Evolutionary conservation across 2,113 vertebrate genomes (phyloP), one percentile per base, ranked within the genome.

Genomic region (Zosterops japonicus): DNA sequence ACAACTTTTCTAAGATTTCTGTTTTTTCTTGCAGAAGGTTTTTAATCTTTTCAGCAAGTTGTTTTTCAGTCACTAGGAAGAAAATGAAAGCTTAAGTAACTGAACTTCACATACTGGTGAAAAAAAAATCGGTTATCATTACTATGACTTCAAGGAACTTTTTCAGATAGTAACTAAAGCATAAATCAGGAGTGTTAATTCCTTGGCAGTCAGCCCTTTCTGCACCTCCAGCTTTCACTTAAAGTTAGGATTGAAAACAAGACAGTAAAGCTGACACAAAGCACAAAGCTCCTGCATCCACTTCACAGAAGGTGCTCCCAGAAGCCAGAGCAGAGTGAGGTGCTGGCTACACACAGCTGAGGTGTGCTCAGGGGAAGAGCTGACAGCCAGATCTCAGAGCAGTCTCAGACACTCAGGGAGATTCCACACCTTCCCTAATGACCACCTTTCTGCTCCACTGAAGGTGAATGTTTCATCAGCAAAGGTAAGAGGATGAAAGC

Each of bases 61-160:
- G 98, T 75, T 99, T 98, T 96, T 99, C 99, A 74, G 98, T 99
- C 96, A 99, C 99, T 99, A 95, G 88, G 84, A 70, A 81, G 74
- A 95, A 70, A 86, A 84, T 77, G 78, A 94, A 81, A 94, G 31
- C 14, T 95, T 63, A 67, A 64, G 56, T 77, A 87, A 96, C n/a
- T 71, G 31, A 49, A 52, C 22, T 75, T 88, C 36, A 60, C 14
- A 57, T 25, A 35, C 11, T 18, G 21, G 18, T 16, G 13, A 3
- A 49, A 42, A 49, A 42, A n/a, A 56, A 86, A 14, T 20, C 46
- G 78, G 50, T 46, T 63, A 63, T n/a, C 16, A 16, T 61, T 86
- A 63, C 23, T 84, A 78, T 5, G 18, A 56, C 33, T 83, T 64
- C 27, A 75, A 71, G 17, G 60, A 86, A 86, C 3, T 1, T 52